Conservation (phyloP, 2,113 vertebrate species). For the Probosciger aterrimus region DNA sequence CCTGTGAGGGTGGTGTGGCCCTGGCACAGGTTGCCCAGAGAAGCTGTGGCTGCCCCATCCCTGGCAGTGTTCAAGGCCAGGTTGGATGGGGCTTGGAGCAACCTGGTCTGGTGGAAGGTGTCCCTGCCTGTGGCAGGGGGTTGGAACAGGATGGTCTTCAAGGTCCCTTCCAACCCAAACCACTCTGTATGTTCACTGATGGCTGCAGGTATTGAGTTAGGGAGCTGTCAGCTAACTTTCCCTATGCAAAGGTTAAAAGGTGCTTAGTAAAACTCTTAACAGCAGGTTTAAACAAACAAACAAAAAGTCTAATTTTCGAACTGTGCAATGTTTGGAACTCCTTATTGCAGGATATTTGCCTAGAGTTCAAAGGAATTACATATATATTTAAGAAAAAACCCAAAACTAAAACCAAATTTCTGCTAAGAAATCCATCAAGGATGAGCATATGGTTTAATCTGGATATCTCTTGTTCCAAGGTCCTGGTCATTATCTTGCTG, state of each 20-base stretch:
- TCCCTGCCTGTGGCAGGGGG: background rate
- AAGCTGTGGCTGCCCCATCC: background rate
- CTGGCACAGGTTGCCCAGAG: background rate
- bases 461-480: background rate
- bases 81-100: background rate
- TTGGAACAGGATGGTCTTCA: background rate
- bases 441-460: fast-evolving
- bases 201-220: too few species aligned
- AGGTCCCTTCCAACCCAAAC: background rate
- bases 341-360: slow-evolving; percentile 43
- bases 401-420: background rate
- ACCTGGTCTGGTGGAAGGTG: background rate
- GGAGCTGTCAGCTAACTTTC: background rate
- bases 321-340: background rate
- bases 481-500: background rate
- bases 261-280: background rate
- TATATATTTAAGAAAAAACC: fast-evolving
- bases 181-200: background rate
- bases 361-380: background rate
- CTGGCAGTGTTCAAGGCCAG: background rate
- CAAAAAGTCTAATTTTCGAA: fast-evolving
- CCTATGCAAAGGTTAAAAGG: fast-evolving
- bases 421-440: background rate
- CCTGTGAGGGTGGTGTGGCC: background rate
- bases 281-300: background rate